These are phyloP conservation scores for Pseudocheirus occidentalis DNA, from an alignment of 2,797 vertebrate species.

Conservation along the genomic window DNA sequence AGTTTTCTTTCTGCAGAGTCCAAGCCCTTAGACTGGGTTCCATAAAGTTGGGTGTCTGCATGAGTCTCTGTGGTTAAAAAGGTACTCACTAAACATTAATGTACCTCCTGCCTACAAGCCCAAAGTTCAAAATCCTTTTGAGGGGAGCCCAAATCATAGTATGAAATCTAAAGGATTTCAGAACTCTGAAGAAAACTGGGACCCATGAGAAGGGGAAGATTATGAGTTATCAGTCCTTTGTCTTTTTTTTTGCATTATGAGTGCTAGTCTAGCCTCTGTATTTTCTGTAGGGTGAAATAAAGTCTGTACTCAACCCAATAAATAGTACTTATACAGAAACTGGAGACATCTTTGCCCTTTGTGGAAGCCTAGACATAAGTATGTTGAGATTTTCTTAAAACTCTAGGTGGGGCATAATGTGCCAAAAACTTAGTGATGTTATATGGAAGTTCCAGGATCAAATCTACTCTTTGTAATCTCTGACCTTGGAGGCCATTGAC, in stretches of 20 bases:
- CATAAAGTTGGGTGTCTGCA: neutral
- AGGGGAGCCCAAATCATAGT: neutral
- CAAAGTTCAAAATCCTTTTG: neutral
- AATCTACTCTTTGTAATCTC: neutral
- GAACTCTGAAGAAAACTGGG: neutral
- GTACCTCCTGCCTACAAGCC: neutral
- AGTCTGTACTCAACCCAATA: neutral
- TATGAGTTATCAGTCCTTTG: neutral
- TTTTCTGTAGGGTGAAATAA: neutral
- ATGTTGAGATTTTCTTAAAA: neutral
- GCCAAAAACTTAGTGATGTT: neutral
- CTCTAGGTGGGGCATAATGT: neutral
- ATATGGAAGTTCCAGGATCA: neutral
- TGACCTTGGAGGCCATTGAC: neutral
- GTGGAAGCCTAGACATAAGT: neutral
- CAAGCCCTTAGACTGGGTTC: neutral
- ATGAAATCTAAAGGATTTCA: neutral
- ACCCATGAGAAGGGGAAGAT: neutral
- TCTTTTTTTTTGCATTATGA: neutral
- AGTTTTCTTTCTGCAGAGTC: neutral
- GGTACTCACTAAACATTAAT: neutral
- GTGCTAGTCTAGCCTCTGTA: neutral
- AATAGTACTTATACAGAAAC: neutral
- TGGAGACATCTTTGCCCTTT: neutral
- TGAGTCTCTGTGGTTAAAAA: neutral